Conservation (phyloP, 2,797 vertebrate genomes). For the Darevskia nairensis region DNA sequence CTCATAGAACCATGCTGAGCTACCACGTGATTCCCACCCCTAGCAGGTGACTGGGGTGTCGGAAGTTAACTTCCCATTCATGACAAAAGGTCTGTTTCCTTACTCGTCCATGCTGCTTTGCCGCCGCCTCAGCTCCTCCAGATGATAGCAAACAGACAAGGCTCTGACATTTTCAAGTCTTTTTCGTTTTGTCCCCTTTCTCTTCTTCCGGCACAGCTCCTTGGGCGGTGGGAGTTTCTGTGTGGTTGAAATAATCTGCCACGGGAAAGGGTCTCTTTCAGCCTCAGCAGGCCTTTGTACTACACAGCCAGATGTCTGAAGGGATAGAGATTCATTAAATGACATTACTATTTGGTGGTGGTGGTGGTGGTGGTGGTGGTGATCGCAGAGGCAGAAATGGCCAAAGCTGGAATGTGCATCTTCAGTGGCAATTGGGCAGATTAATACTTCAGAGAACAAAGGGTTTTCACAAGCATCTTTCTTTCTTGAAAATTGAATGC, state of each 20-base stretch:
- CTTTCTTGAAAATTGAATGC: neutral
- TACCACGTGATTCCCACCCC: neutral
- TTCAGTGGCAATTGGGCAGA: neutral
- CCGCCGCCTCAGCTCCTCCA: slow-evolving; percentile 68
- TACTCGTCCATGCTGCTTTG: slow-evolving; percentile 69
- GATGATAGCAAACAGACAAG: slow-evolving; percentile 56
- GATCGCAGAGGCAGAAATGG: neutral
- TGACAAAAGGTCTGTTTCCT: neutral
- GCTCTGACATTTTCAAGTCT: slow-evolving; percentile 18
- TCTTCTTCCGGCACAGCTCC: slow-evolving; percentile 61
- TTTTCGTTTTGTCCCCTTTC: neutral
- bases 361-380: neutral
- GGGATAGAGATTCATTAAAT: neutral
- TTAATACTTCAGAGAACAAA: neutral
- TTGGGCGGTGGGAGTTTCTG: slow-evolving; percentile 60
- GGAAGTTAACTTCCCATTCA: too few species aligned
- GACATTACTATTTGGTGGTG: neutral
- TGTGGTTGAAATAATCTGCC: neutral
- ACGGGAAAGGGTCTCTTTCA: slow-evolving; percentile 37
- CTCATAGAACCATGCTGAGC: neutral
- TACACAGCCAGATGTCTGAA: neutral
- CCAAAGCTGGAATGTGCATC: neutral
- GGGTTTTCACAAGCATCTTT: neutral
- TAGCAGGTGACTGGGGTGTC: too few species aligned
- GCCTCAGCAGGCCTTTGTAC: neutral